phyloP scores from a whole-genome alignment of 2,113 vertebrate species.

The Chloroceryle aenea region DNA sequence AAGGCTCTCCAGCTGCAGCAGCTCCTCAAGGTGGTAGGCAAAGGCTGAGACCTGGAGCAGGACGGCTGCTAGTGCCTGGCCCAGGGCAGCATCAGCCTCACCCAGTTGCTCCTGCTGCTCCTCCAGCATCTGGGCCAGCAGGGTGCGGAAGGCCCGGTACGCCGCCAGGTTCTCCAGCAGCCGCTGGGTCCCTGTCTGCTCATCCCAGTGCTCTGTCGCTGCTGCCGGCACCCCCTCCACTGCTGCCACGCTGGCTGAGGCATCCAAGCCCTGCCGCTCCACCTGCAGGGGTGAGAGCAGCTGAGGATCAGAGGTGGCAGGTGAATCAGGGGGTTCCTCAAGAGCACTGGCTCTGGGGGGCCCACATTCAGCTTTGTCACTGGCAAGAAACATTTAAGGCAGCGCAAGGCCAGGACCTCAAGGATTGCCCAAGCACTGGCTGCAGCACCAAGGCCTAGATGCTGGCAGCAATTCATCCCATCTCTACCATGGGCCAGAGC shows the following conservation, averaged over 20 bases:
- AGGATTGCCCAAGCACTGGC: rapidly evolving
- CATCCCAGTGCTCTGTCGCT: slow-evolving; percentile 61
- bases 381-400: rapidly evolving
- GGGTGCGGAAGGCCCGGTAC: slow-evolving; percentile 69
- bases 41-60: slow-evolving; percentile 77
- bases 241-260: slow-evolving; percentile 31
- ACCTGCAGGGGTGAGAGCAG: slow-evolving; percentile 37
- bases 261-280: slow-evolving; percentile 70
- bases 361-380: rapidly evolving
- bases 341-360: rapidly evolving
- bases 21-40: slow-evolving; percentile 73
- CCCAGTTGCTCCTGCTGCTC: slow-evolving; percentile 71
- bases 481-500: rapidly evolving
- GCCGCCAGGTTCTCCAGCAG: slow-evolving; percentile 75
- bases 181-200: slow-evolving; percentile 69
- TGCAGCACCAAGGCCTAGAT: rapidly evolving
- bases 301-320: rapidly evolving
- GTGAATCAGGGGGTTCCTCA: rapidly evolving
- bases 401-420: rapidly evolving
- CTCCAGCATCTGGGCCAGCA: slow-evolving; percentile 76
- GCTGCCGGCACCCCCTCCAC: slow-evolving; percentile 72
- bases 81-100: slow-evolving; percentile 41
- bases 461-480: rapidly evolving
- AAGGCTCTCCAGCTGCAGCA: slow-evolving; percentile 68
- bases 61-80: slow-evolving; percentile 51